These are phyloP conservation scores for Andinoacara biseriatus DNA, from an alignment of 2,113 vertebrate genomes.

Conservation along the genomic window DNA sequence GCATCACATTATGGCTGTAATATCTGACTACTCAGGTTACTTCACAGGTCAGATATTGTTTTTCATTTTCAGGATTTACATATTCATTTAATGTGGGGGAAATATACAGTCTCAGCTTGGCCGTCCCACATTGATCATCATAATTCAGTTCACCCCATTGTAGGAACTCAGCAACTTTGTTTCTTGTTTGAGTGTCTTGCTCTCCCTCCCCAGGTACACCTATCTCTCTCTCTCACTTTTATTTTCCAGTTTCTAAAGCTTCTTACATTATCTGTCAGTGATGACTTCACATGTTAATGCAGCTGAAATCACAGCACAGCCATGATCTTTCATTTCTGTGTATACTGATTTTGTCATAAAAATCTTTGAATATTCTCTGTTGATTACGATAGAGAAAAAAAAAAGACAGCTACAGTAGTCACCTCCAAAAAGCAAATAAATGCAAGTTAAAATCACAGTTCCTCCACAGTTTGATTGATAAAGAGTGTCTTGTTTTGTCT, in stretches of 20 bases:
- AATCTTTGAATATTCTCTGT: neutral
- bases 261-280: neutral
- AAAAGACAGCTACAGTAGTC: neutral
- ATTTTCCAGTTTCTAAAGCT: neutral
- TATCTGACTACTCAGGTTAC: neutral
- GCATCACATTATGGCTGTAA: neutral
- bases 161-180: neutral
- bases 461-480: neutral
- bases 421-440: too few relatives aligned
- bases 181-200: neutral
- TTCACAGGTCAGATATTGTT: neutral
- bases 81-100: neutral
- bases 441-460: neutral
- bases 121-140: neutral
- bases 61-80: neutral
- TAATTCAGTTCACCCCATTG: neutral
- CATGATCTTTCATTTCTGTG: neutral
- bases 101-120: neutral
- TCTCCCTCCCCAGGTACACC: neutral
- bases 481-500: neutral
- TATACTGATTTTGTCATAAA: neutral
- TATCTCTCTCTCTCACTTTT: neutral
- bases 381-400: neutral
- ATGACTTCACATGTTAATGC: neutral
- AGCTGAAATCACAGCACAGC: neutral